These are phyloP conservation scores for Plebejus anna DNA, from an alignment of 2,888 invertebrate genomes.

Conservation along the genomic window DNA sequence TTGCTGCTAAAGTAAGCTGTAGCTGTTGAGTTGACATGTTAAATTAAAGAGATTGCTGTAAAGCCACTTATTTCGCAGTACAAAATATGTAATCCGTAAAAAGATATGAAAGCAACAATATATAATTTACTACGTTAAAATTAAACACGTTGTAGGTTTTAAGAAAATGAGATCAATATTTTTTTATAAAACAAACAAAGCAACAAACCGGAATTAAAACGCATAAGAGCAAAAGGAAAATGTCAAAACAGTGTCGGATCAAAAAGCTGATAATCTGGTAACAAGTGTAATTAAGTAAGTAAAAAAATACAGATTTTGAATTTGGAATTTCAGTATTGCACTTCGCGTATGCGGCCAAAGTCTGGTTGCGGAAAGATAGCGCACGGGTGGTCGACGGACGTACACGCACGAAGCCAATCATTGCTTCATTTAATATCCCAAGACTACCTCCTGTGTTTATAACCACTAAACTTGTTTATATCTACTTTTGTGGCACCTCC, in stretches of 20 bases:
- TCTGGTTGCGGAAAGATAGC: slow-evolving; percentile 37
- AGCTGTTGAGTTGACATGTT: not conserved
- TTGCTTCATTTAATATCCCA: slow-evolving; percentile 38
- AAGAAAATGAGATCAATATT: not conserved
- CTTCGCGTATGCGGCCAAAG: not conserved
- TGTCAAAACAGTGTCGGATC: not conserved
- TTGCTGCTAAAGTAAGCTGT: no score
- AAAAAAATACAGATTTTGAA: slow-evolving; percentile 1
- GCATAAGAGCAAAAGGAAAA: not conserved
- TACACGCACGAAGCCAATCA: slow-evolving; percentile 55
- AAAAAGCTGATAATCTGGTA: slow-evolving; percentile 1
- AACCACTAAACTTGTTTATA: slow-evolving; percentile 14
- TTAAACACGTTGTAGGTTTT: not conserved
- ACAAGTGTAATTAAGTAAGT: not conserved
- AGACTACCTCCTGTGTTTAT: slow-evolving; percentile 30
- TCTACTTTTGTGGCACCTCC: not conserved
- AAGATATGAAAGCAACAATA: not conserved
- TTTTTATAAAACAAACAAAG: not conserved
- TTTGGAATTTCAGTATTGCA: slow-evolving; percentile 13
- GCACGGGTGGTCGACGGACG: slow-evolving; percentile 58
- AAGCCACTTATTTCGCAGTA: not conserved
- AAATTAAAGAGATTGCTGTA: not conserved
- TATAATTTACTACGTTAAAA: not conserved
- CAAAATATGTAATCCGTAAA: not conserved
- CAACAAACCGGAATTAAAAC: not conserved